Percentiles rank a stretch among this genome's conserved stretches.
phyloP scores from a whole-genome alignment of 2,888 invertebrate genomes.

The Scelioninae gen. 1 region DNA sequence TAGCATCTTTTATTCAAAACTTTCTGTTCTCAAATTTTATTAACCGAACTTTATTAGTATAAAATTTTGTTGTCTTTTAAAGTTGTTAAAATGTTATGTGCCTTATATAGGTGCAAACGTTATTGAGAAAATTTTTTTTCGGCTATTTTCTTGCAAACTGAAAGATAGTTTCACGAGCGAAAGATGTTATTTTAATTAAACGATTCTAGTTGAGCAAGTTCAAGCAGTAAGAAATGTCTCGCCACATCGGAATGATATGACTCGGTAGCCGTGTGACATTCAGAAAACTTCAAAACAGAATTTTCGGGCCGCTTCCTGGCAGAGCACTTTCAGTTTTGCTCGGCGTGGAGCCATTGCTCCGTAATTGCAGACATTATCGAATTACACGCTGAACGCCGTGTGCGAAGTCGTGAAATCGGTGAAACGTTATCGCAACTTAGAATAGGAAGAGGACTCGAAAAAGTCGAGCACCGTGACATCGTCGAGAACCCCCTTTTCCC shows the following conservation, averaged over 20 bases:
- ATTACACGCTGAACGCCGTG: constrained; percentile 69
- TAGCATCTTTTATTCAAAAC: too few species aligned
- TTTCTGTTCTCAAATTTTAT: too few species aligned
- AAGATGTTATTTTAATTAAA: neutral
- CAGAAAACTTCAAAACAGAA: constrained; percentile 42
- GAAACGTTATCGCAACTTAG: constrained; percentile 59
- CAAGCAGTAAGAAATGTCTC: neutral
- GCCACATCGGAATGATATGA: constrained; percentile 3
- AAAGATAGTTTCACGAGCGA: too few species aligned
- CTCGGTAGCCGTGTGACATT: constrained; percentile 30
- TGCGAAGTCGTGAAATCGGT: constrained; percentile 63
- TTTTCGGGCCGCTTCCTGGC: constrained; percentile 27
- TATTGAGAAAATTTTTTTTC: too few species aligned
- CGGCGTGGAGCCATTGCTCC: constrained; percentile 54
- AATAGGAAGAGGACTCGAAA: constrained; percentile 43
- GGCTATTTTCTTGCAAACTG: too few species aligned
- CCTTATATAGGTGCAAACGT: too few species aligned
- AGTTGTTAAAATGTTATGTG: too few species aligned
- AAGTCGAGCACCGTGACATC: constrained; percentile 53
- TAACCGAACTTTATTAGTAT: too few species aligned
- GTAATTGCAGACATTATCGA: constrained; percentile 73
- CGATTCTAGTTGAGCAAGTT: neutral
- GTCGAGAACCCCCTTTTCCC: constrained; percentile 6
- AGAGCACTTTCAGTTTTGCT: constrained; percentile 65
- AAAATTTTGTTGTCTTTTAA: too few species aligned